These are phyloP conservation scores for Strongylocentrotus purpuratus DNA, from an alignment of 35 echinoderm and acorn worm genomes.

Conservation along the genomic window DNA sequence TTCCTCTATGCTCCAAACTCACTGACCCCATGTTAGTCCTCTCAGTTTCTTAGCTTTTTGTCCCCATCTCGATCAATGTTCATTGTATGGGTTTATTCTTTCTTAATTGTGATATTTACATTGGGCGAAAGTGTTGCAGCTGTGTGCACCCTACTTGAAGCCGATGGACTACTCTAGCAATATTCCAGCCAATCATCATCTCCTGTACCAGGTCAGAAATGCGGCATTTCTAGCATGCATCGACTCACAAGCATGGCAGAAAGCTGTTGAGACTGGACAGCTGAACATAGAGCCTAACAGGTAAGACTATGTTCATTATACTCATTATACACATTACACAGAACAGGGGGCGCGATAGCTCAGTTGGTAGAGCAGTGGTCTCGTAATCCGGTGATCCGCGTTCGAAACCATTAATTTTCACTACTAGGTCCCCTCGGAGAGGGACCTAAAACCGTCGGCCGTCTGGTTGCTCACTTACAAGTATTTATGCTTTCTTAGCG, in stretches of 20 bases:
- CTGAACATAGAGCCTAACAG: not conserved
- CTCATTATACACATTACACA: too few relatives aligned
- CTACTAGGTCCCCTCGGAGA: too few relatives aligned
- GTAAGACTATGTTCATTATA: not conserved
- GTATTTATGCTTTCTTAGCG: too few relatives aligned
- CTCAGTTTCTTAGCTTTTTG: not conserved
- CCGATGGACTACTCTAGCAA: not conserved
- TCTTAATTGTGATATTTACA: not conserved
- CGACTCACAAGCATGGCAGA: not conserved
- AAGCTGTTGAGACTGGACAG: not conserved
- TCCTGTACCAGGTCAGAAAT: conserved; percentile 11
- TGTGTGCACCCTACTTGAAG: not conserved
- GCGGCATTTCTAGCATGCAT: not conserved
- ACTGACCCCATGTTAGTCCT: too few relatives aligned
- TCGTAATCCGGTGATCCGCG: too few relatives aligned
- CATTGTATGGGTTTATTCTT: not conserved
- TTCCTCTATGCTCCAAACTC: too few relatives aligned
- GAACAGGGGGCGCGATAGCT: too few relatives aligned
- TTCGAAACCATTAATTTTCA: too few relatives aligned
- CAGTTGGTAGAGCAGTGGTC: too few relatives aligned
- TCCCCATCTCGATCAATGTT: not conserved
- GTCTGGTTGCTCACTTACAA: too few relatives aligned
- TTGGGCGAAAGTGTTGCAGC: not conserved
- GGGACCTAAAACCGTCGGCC: too few relatives aligned
- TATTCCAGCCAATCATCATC: conserved; percentile 1